phyloP scores from a whole-genome alignment of 2,113 vertebrate species.

The Ctenomys sociabilis region DNA sequence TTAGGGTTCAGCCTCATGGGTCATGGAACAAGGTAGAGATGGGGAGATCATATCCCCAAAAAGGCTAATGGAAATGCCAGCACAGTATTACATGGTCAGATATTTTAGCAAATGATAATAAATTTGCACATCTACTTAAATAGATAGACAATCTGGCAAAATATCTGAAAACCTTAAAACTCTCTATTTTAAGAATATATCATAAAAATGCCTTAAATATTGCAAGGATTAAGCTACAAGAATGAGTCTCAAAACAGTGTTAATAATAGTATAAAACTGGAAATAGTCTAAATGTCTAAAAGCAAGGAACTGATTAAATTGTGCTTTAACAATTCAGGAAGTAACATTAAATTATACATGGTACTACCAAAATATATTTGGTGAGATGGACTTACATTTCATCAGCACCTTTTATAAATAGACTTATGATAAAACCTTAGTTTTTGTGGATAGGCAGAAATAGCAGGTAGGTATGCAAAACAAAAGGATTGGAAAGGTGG shows the following conservation, averaged over 20 bases:
- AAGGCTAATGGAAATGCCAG: not conserved
- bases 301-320: slow-evolving; percentile 12
- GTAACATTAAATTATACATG: not conserved
- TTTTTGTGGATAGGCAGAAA: slow-evolving; percentile 6
- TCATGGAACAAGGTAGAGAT: not conserved
- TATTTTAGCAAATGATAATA: not conserved
- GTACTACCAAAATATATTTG: not conserved
- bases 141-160: not conserved
- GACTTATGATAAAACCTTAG: not conserved
- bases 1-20: not conserved
- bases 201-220: not conserved
- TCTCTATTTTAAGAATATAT: not conserved
- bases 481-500: not conserved
- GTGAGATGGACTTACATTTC: not conserved
- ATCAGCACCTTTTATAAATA: not conserved
- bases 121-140: not conserved
- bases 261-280: not conserved
- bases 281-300: not conserved
- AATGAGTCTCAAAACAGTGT: not conserved
- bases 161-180: not conserved
- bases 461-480: not conserved
- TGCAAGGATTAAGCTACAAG: not conserved
- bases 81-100: not conserved
- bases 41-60: no score
- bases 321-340: not conserved